phyloP scores from a whole-genome alignment of 2,888 invertebrate genomes.

The Microplitis deprimator region DNA sequence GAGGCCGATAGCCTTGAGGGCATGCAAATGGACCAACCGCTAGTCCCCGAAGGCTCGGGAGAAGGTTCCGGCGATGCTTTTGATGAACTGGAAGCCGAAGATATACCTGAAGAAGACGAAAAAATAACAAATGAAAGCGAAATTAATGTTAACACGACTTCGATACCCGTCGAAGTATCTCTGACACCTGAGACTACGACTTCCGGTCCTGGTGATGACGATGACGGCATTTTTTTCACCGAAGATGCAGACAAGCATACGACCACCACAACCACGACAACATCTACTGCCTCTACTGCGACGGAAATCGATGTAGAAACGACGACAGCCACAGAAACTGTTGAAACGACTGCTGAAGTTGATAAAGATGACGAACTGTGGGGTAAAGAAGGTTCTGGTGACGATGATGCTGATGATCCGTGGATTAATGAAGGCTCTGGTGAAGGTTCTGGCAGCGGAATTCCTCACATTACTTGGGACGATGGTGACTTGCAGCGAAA shows the following conservation, averaged over 20 bases:
- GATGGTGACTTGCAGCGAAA: slow-evolving; percentile 42
- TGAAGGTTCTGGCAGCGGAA: slow-evolving; percentile 60
- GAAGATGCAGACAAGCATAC: slow-evolving; percentile 40
- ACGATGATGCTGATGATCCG: slow-evolving; percentile 54
- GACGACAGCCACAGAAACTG: slow-evolving; percentile 3
- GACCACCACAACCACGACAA: background rate
- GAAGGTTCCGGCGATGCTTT: slow-evolving; percentile 58
- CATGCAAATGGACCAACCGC: slow-evolving; percentile 77
- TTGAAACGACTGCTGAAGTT: slow-evolving; percentile 21
- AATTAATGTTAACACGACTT: slow-evolving; percentile 12
- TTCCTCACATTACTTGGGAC: slow-evolving; percentile 51
- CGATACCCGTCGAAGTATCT: slow-evolving; percentile 30
- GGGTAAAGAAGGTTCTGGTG: slow-evolving; percentile 66
- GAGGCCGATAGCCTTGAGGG: slow-evolving; percentile 67
- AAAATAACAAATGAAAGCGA: slow-evolving; percentile 17
- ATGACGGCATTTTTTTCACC: slow-evolving; percentile 40
- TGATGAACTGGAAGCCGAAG: slow-evolving; percentile 31
- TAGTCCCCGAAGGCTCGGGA: slow-evolving; percentile 65
- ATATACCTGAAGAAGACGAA: slow-evolving; percentile 35
- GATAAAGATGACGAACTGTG: slow-evolving; percentile 36
- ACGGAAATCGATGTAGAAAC: slow-evolving; percentile 7
- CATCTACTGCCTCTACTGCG: background rate
- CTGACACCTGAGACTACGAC: slow-evolving; percentile 28
- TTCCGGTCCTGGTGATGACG: background rate
- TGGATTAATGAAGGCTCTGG: slow-evolving; percentile 69